Percentiles rank a stretch among this genome's conserved stretches.
phyloP scores from a whole-genome alignment of 2,888 invertebrate species.

The Eremobia ochroleuca region DNA sequence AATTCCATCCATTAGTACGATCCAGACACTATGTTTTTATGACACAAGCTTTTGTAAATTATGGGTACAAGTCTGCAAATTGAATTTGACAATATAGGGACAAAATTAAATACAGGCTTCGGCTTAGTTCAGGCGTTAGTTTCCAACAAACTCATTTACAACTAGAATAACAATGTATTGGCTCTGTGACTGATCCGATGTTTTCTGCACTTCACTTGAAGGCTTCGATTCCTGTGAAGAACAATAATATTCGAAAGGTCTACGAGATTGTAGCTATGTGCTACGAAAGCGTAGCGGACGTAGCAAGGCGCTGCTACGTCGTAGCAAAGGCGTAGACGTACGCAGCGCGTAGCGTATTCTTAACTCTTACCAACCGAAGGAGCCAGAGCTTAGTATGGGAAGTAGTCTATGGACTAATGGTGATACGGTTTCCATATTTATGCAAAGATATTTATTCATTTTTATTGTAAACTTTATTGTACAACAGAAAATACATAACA shows the following conservation, averaged over 20 bases:
- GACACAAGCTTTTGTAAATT: background rate
- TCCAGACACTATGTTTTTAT: background rate
- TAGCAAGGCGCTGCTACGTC: constrained; percentile 20
- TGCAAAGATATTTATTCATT: too few species aligned
- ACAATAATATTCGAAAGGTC: background rate
- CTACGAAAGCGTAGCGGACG: constrained; percentile 10
- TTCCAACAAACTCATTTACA: constrained; percentile 6
- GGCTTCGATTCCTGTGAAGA: background rate
- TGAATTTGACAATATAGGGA: constrained; percentile 2
- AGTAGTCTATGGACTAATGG: background rate
- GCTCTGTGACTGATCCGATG: background rate
- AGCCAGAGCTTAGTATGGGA: background rate
- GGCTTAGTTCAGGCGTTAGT: background rate
- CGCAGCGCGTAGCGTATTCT: background rate
- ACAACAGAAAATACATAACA: too few species aligned
- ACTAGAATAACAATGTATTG: constrained; percentile 4
- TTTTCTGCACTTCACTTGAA: background rate
- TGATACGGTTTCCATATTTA: background rate
- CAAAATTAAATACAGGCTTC: background rate
- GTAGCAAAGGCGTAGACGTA: constrained; percentile 25
- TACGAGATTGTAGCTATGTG: background rate
- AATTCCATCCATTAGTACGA: too few species aligned
- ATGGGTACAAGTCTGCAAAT: constrained; percentile 1
- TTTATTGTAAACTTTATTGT: too few species aligned
- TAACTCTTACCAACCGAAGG: background rate